Conservation (phyloP, 2,113 vertebrate species). For the Blennius ocellaris region DNA sequence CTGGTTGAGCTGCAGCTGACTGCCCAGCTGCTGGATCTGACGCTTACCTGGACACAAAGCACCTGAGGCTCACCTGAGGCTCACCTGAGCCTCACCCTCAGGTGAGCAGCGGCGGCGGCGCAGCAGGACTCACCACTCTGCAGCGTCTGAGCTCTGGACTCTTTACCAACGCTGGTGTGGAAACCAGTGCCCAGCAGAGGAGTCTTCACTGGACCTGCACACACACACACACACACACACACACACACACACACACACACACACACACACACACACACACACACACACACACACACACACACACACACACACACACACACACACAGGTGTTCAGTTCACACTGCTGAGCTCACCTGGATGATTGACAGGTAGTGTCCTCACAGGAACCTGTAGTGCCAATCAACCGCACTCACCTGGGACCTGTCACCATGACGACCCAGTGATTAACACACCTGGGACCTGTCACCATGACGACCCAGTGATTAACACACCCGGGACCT, state of each 20-base stretch:
- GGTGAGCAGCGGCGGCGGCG: too few species aligned
- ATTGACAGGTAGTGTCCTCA: too few species aligned
- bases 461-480: too few species aligned
- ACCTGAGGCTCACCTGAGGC: conserved; percentile 17
- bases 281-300: conserved; percentile 41
- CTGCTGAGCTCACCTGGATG: too few species aligned
- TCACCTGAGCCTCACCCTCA: too few species aligned
- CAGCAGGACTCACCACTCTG: conserved; percentile 89
- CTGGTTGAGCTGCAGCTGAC: conserved; percentile 95
- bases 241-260: background rate
- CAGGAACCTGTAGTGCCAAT: conserved; percentile 24
- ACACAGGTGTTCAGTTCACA: background rate
- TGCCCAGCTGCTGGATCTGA: conserved; percentile 96
- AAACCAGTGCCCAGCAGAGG: conserved; percentile 91
- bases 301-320: conserved; percentile 45
- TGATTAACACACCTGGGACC: too few species aligned
- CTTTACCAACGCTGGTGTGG: conserved; percentile 94
- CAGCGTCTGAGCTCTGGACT: conserved; percentile 94
- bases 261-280: background rate
- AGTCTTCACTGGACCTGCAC: conserved; percentile 90
- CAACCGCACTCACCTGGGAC: conserved; percentile 28
- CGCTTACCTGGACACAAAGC: conserved; percentile 84
- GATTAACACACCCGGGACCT: too few species aligned
- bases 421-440: too few species aligned
- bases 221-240: conserved; percentile 6